A percentile compares a stretch with the other conserved stretches of the same genome.
Conservation (phyloP, 2,113 vertebrate genomes). For the Rattus norvegicus region DNA sequence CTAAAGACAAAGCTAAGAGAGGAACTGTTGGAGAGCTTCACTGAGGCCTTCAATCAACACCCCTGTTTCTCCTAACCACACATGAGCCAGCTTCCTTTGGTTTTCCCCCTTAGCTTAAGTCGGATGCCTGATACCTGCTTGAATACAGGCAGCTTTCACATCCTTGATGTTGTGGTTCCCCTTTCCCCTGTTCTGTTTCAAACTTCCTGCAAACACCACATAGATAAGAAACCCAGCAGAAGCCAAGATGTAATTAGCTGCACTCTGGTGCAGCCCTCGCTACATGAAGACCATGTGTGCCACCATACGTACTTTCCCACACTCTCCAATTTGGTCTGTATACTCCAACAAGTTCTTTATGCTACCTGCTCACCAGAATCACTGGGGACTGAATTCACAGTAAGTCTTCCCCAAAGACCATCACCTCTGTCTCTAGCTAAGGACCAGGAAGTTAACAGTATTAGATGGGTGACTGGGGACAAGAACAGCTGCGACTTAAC, state of each 20-base stretch:
- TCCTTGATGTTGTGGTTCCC: background rate
- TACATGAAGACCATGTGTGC: background rate
- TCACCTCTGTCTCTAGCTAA: background rate
- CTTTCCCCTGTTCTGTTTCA: background rate
- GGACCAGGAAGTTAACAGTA: background rate
- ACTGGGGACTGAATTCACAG: background rate
- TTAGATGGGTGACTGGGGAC: background rate
- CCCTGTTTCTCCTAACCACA: background rate
- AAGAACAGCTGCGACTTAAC: background rate
- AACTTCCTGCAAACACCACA: background rate
- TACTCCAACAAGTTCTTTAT: background rate
- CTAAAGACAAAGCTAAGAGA: background rate
- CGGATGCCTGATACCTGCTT: background rate
- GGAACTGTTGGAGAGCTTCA: background rate
- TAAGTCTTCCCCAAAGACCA: background rate
- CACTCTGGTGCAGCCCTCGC: background rate
- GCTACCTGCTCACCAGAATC: background rate
- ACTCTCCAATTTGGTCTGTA: background rate
- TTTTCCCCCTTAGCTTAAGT: background rate
- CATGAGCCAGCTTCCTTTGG: background rate
- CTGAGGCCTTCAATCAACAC: background rate
- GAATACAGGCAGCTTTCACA: conserved; percentile 35
- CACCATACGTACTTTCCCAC: background rate
- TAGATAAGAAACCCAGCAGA: background rate
- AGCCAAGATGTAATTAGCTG: background rate